These are phyloP conservation scores for Drosophila emarginata DNA, from an alignment of 2,888 invertebrate species.

Conservation along the genomic window DNA sequence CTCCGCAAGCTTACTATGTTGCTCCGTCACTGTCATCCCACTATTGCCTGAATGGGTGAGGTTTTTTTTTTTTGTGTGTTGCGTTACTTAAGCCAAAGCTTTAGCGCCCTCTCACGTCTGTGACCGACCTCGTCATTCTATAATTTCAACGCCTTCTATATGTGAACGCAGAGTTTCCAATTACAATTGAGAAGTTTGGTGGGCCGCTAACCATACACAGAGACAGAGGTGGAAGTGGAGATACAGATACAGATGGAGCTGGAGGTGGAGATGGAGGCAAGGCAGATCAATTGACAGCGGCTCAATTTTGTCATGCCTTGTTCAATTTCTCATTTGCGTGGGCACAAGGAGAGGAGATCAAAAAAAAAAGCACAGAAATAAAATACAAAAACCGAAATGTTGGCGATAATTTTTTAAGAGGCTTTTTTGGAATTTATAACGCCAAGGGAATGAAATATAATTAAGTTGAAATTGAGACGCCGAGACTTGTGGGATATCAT, in stretches of 20 bases:
- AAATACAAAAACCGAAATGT: conserved; percentile 33
- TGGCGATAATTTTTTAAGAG: conserved; percentile 68
- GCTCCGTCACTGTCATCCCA: neutral
- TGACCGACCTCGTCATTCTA: conserved; percentile 59
- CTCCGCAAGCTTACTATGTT: too few relatives aligned
- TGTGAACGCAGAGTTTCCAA: conserved; percentile 27
- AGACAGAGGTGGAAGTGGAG: neutral
- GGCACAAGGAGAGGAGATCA: conserved; percentile 37
- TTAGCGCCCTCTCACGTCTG: conserved; percentile 12
- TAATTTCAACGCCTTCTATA: conserved; percentile 67
- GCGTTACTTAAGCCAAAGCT: conserved; percentile 10
- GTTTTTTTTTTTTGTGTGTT: neutral
- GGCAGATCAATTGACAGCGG: conserved; percentile 63
- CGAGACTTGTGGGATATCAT: conserved; percentile 4
- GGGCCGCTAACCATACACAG: too few relatives aligned
- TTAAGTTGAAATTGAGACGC: conserved; percentile 59
- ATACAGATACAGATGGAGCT: neutral
- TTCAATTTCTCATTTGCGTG: conserved; percentile 68
- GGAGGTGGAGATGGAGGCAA: conserved; percentile 5
- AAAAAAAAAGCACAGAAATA: neutral
- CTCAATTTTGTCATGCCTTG: conserved; percentile 72
- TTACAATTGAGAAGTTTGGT: conserved; percentile 45
- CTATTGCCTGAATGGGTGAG: neutral
- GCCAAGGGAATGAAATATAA: conserved; percentile 46
- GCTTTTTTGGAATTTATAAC: conserved; percentile 52